Percentiles rank a stretch among this genome's conserved stretches.
These are phyloP conservation scores for Pseudachorutes palmiensis DNA, from an alignment of 1,140 invertebrate genomes.

Conservation along the genomic window DNA sequence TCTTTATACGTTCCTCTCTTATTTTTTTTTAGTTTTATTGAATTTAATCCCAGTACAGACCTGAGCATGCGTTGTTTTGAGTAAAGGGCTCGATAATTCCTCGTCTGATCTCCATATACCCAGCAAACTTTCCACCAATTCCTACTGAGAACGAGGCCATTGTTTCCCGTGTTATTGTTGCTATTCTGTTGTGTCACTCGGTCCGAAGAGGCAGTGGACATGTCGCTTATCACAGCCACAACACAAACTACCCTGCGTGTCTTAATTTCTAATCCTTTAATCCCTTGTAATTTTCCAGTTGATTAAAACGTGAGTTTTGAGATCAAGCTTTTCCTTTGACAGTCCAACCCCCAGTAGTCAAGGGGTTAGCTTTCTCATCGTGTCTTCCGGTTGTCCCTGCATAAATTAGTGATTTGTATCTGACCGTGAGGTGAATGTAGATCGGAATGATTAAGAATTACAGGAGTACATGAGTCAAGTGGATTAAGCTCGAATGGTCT, in stretches of 20 bases:
- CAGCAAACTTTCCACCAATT: slow-evolving; percentile 82
- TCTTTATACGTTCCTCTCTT: no score
- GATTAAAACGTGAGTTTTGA: not conserved
- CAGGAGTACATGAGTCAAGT: no score
- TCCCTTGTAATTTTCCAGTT: not conserved
- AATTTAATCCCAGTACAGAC: not conserved
- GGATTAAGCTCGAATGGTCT: no score
- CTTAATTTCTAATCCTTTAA: not conserved
- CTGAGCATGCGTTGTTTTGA: slow-evolving; percentile 49
- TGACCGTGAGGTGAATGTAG: no score
- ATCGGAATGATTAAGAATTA: no score
- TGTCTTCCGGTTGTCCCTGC: no score
- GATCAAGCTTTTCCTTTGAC: no score
- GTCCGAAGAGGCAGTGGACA: not conserved
- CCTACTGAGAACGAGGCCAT: slow-evolving; percentile 43
- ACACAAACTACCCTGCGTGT: not conserved
- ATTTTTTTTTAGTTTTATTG: no score
- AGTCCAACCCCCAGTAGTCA: not conserved
- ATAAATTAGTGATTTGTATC: no score
- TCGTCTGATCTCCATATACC: slow-evolving; percentile 74
- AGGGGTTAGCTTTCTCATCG: not conserved
- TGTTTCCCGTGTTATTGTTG: slow-evolving; percentile 41
- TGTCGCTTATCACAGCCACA: not conserved
- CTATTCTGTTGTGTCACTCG: not conserved
- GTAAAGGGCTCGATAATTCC: slow-evolving; percentile 69